Base-by-base conservation (phyloP, 2,797 vertebrate genomes). In the Alosa sapidissima region DNA sequence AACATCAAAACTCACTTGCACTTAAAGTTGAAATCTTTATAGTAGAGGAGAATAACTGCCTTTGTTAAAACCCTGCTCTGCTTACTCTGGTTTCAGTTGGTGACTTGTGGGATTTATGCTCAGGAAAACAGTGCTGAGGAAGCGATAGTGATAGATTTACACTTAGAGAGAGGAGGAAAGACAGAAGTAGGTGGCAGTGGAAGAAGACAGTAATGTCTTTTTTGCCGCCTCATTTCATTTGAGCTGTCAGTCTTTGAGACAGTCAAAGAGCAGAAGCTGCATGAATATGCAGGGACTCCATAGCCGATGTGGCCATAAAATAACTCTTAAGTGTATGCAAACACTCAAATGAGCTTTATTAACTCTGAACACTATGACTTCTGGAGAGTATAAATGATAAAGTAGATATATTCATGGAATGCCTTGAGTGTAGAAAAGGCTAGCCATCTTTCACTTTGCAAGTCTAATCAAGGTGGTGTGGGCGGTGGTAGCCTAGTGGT, bases 391-490 rank as follows among this genome's bases (percentile, higher is more conserved):
- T 78, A 78, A 47, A 21, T 47, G 41, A 47, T 24, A 65, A n/a
- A 24, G n/a, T 28, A 65, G 19, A 78, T 78, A 78, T 60, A 62
- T 82, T 82, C 65, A 82, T 62, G 13, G 11, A 75, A 19, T 78
- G 41, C 33, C 36, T 75, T 75, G 33, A 75, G 33, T 28, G 13
- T 36, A 19, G 14, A 41, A 75, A 16, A 41, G 68, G 68, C 41
- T 16, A 41, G 36, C 68, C 33, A 16, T 75, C 68, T 45, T 5
- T 47, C 11, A 78, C 19, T 78, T 47, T 78, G 16, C 7, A 82
- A 48, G 88, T 86, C 65, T 90, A 88, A 91, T 89, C 5, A 1
- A 36, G 14, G 5, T 41, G 68, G 1, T 78, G 41, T 78, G n/a
- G 10, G 28, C 28, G 28, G 28, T 28, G 28, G 28, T 28, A 28